Conservation (phyloP, 2,113 vertebrate species). For the Vicugna pacos region DNA sequence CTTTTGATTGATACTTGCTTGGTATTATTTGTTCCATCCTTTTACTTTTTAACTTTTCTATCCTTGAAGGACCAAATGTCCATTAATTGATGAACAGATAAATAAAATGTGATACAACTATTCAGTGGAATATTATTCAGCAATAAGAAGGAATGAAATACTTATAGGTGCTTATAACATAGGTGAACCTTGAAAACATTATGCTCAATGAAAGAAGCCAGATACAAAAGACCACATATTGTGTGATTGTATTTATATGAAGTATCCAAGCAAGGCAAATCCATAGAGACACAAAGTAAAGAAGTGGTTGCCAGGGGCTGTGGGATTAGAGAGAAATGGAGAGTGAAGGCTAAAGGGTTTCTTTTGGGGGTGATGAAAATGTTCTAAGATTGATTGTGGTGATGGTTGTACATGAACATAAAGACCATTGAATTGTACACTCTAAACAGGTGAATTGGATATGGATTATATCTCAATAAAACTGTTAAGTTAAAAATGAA, state of each 20-base stretch:
- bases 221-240: not conserved
- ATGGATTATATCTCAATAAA: not conserved
- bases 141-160: not conserved
- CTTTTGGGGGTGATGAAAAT: not conserved
- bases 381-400: not conserved
- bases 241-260: not conserved
- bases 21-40: not conserved
- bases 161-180: too few species aligned
- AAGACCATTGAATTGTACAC: not conserved
- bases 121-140: not conserved
- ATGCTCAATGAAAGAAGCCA: not conserved
- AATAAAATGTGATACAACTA: not conserved
- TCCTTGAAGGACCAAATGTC: not conserved
- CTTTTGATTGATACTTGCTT: not conserved
- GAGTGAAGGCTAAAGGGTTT: not conserved
- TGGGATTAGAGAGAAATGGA: not conserved
- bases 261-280: not conserved
- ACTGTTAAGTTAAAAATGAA: not conserved
- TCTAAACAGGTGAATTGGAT: not conserved
- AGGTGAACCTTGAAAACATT: not conserved
- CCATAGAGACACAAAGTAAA: not conserved
- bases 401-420: not conserved
- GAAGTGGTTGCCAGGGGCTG: not conserved
- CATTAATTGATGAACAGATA: not conserved
- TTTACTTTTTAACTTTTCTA: not conserved